Conservation (phyloP, 2,113 vertebrate species). For the Sylvilagus bachmani region DNA sequence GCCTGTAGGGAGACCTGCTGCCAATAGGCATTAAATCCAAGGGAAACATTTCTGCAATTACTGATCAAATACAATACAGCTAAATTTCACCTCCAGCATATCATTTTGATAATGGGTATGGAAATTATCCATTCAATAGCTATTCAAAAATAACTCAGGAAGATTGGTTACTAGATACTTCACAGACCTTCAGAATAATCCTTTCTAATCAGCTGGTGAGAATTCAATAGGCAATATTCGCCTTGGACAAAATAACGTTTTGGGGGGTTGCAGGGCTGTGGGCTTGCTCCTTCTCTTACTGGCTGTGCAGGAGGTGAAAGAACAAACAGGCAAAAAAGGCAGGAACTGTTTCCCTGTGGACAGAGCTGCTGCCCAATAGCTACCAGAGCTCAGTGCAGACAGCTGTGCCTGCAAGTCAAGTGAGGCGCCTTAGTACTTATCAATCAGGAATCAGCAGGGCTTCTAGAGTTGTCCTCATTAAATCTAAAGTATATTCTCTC, state of each 20-base stretch:
- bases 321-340: conserved; percentile 48
- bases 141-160: conserved; percentile 89
- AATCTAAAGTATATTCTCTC: conserved; percentile 85
- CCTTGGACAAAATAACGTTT: conserved; percentile 76
- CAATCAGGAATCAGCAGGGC: conserved; percentile 86
- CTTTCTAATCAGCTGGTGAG: conserved; percentile 86
- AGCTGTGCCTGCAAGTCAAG: conserved; percentile 83
- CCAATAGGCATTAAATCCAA: conserved; percentile 85
- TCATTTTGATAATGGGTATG: conserved; percentile 89
- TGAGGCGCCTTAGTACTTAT: conserved; percentile 83
- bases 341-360: conserved; percentile 55
- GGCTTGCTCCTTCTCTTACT: conserved; percentile 48
- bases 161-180: conserved; percentile 88
- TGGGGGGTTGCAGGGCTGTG: neutral
- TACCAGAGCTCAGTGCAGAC: conserved; percentile 69
- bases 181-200: conserved; percentile 87
- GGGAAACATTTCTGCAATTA: conserved; percentile 89
- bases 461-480: conserved; percentile 85
- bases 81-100: conserved; percentile 87
- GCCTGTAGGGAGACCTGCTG: conserved; percentile 84
- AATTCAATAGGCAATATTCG: conserved; percentile 78
- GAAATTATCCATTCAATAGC: conserved; percentile 90
- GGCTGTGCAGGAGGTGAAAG: conserved; percentile 59
- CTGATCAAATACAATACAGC: conserved; percentile 88
- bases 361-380: conserved; percentile 63